Evolutionary conservation across 2,797 vertebrate genomes (phyloP), one percentile per base, ranked within the genome.

Genomic region (Lepus oiostolus): DNA sequence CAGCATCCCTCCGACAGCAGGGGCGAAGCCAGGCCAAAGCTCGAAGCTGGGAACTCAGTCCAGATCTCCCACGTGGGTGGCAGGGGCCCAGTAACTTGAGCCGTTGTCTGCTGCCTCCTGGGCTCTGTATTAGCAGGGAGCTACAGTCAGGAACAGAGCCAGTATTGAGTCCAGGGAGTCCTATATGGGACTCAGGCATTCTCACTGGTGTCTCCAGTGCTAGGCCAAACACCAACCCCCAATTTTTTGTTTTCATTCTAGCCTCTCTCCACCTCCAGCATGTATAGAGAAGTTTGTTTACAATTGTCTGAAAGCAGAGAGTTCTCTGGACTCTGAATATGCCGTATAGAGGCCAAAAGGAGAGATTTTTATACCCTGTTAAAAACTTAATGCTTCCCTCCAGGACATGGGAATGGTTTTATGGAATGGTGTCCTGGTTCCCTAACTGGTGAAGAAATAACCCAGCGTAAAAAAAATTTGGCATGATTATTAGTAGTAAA

Each of bases 361-460:
- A 68, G 83, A 86, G n/a, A 81, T 95, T 75, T 96, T 91, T 89
- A 89, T 95, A 38, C 22, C 26, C 84, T 91, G 95, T 95, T 82
- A 95, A 96, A 94, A 94, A 54, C 16, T 42, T 90, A 93, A 91
- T 97, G 88, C 63, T 86, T 92, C 92, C 88, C 42, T 24, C 85
- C 77, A 85, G 89, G 71, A n/a, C 75, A 65, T 28, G 75, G 88
- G 52, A 85, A 88, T 94, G 90, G 52, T 72, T 96, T 94, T 88
- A 87, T 84, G 52, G 50, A 52, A 83, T 21, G 38, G 6, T 52
- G 76, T 67, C 35, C 24, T 67, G 35, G 67, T 94, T 93, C 81
- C 77, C 83, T 93, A 92, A 94, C 91, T 91, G 30, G 70, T 47
- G 76, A 89, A 62, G 30, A 90, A 93, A 42, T 17, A 87, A 71